These are phyloP conservation scores for Drosophila murphyi DNA, from an alignment of 1,140 invertebrate species.

Conservation along the genomic window DNA sequence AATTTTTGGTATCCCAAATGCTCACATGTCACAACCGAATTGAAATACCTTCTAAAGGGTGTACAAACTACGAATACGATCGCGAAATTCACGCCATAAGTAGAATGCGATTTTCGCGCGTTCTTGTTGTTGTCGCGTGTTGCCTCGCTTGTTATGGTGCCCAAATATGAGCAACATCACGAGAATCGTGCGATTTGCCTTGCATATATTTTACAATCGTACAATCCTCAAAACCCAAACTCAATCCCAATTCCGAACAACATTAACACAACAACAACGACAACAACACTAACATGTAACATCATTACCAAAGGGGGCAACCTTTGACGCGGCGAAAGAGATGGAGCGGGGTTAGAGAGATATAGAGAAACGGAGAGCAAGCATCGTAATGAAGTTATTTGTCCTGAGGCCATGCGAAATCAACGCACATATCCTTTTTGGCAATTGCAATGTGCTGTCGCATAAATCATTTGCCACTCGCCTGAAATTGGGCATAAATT, in stretches of 20 bases:
- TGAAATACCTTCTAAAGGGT: too few species aligned
- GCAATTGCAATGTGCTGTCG: constrained; percentile 80
- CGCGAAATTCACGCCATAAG: constrained; percentile 80
- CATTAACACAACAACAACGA: constrained; percentile 39
- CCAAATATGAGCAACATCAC: constrained; percentile 82
- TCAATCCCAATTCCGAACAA: constrained; percentile 54
- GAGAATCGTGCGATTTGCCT: constrained; percentile 82
- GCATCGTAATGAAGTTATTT: constrained; percentile 79
- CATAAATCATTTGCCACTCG: constrained; percentile 82
- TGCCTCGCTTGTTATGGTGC: constrained; percentile 77
- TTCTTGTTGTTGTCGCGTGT: constrained; percentile 73
- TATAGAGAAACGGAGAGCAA: constrained; percentile 13
- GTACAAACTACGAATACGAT: constrained; percentile 43
- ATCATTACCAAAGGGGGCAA: constrained; percentile 68
- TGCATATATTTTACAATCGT: constrained; percentile 82
- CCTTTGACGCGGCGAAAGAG: constrained; percentile 21
- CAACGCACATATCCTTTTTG: constrained; percentile 82
- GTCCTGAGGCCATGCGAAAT: constrained; percentile 78
- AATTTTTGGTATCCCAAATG: too few species aligned
- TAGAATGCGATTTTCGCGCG: constrained; percentile 81
- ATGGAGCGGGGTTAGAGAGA: background rate
- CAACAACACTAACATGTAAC: constrained; percentile 49
- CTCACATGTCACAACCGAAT: too few species aligned
- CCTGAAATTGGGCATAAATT: constrained; percentile 83
- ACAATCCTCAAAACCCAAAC: constrained; percentile 58